Percentiles rank a stretch among this genome's conserved stretches.
phyloP scores from a whole-genome alignment of 2,888 invertebrate species.

The Pollenia amentaria region DNA sequence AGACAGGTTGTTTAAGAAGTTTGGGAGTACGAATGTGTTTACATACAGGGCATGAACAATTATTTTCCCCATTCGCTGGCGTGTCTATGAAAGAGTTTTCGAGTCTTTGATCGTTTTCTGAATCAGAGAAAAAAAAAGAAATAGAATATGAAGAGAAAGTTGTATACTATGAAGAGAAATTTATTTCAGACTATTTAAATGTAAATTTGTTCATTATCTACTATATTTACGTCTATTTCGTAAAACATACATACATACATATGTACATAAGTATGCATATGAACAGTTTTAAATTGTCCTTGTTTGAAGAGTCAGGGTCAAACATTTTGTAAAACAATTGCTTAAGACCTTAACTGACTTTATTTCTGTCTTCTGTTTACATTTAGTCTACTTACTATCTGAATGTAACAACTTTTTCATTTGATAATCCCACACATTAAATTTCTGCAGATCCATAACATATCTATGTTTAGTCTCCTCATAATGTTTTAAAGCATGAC shows the following conservation, averaged over 20 bases:
- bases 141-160: not conserved
- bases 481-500: conserved; percentile 53
- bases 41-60: conserved; percentile 45
- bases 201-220: too few species aligned
- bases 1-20: conserved; percentile 2
- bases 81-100: not conserved
- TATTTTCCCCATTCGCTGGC: not conserved
- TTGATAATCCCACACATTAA: conserved; percentile 32
- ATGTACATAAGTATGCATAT: too few species aligned
- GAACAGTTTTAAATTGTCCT: too few species aligned
- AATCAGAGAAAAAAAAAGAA: not conserved
- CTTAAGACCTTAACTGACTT: too few species aligned
- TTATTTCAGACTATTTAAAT: too few species aligned
- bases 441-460: conserved; percentile 14
- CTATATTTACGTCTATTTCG: too few species aligned
- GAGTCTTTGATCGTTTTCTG: not conserved
- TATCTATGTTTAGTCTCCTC: conserved; percentile 19
- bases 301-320: too few species aligned
- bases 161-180: too few species aligned
- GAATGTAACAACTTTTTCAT: not conserved
- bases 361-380: too few species aligned
- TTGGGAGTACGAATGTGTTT: conserved; percentile 18
- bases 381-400: not conserved
- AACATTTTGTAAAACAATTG: too few species aligned
- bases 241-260: too few species aligned